phyloP scores from a whole-genome alignment of 2,797 vertebrate genomes.

The Neostethus bicornis region DNA sequence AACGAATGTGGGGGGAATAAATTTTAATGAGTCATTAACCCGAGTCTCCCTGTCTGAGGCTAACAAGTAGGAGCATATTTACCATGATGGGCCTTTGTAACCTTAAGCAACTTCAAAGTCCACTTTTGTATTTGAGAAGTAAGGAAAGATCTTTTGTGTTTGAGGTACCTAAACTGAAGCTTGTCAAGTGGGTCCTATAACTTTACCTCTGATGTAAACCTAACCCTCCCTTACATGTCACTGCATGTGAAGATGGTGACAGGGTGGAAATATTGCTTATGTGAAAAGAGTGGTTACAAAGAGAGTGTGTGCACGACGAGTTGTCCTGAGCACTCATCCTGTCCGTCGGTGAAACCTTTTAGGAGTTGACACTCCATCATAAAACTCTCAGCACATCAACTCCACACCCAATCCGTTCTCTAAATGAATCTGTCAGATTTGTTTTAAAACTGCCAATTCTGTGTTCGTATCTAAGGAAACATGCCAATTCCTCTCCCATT shows the following conservation, averaged over 20 bases:
- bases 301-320: constrained; percentile 31
- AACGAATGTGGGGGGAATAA: constrained; percentile 35
- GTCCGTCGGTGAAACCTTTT: constrained; percentile 39
- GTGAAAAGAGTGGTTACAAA: constrained; percentile 27
- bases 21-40: constrained; percentile 18
- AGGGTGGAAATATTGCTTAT: constrained; percentile 4
- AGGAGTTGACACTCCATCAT: constrained; percentile 41
- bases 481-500: background rate
- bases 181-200: background rate
- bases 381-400: constrained; percentile 55
- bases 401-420: constrained; percentile 50
- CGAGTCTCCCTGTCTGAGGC: constrained; percentile 9
- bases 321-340: constrained; percentile 55
- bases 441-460: constrained; percentile 1
- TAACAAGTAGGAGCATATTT: background rate
- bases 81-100: background rate
- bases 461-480: constrained; percentile 2
- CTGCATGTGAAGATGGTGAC: background rate
- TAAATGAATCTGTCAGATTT: constrained; percentile 21
- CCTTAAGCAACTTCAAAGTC: background rate
- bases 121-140: background rate
- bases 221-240: constrained; percentile 2
- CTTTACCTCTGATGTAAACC: background rate
- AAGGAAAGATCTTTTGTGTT: background rate
- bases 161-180: background rate